Evolutionary conservation across 92 coral and sea anemone genomes (phyloP), one percentile per base, ranked within the genome.

Genomic region (Zoanthus solanderi): DNA sequence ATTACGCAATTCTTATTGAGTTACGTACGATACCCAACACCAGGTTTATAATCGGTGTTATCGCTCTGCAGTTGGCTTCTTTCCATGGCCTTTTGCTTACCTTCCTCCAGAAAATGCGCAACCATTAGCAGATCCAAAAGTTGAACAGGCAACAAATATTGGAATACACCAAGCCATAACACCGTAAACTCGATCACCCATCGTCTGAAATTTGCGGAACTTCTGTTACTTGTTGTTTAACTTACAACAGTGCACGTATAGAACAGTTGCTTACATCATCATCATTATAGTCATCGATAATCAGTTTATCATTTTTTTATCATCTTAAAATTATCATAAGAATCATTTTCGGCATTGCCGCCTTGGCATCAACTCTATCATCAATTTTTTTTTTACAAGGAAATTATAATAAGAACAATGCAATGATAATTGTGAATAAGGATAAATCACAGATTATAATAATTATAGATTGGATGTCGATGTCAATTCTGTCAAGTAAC

Each of bases 81-180:
- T 30, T 37, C 34, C 45, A 15, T 13, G 0, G 7, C 0, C 5
- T 12, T 18, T 61, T 17, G 4, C 85, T 53, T 78, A 96, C 98
- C 98, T 90, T 90, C 98, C 98, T 71, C 96, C 94, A 68, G 98
- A 85, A 52, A 96, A 94, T 10, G 97, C 98, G 4, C 95, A 95
- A 48, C 99, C 99, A 60, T 96, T 96, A 3, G 99, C 99, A 7
- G 99, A 96, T 23, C 99, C 99, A 89, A 96, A 96, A 6, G 98
- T 95, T 3, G 99, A 96, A 60, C 98, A 95, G 17, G 99, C 99
- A 42, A 96, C 99, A 88, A 96, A 96, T 52, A 96, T 94, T 7
- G 98, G 98, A 83, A 96, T 93, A 23, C 93, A 94, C 98, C 98
- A 96, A 0, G 98, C 95, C 98, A 96, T 96, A 13, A 91, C 96